Percentiles rank a stretch among this genome's conserved stretches.
These are phyloP conservation scores for Calonectris borealis DNA, from an alignment of 2,113 vertebrate species.

Conservation along the genomic window DNA sequence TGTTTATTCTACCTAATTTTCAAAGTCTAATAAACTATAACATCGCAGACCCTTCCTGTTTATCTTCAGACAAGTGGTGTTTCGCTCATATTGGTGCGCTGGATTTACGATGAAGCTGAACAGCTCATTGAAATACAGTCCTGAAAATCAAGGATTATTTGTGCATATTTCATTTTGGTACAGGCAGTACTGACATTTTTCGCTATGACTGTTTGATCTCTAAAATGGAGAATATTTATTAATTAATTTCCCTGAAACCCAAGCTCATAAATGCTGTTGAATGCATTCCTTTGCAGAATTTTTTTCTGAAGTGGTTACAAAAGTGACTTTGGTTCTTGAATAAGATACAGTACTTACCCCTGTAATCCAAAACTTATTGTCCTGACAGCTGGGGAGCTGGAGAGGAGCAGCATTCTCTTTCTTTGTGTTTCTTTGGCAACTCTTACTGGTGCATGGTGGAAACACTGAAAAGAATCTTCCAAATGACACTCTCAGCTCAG, in stretches of 20 bases:
- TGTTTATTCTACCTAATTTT: background rate
- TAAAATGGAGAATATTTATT: background rate
- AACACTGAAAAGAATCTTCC: background rate
- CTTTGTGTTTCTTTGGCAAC: conserved; percentile 23
- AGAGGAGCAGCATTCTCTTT: background rate
- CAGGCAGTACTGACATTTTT: background rate
- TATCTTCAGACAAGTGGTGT: background rate
- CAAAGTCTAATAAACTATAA: background rate
- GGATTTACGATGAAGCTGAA: background rate
- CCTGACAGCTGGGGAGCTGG: conserved; percentile 5
- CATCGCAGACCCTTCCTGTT: background rate
- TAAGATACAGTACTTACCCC: background rate
- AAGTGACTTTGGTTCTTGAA: background rate
- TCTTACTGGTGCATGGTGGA: background rate
- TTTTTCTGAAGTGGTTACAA: background rate
- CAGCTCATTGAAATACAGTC: background rate
- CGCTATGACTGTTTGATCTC: background rate
- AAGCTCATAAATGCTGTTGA: background rate
- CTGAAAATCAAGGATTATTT: background rate
- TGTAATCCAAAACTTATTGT: conserved; percentile 18
- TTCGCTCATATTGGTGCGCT: background rate
- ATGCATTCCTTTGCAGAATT: background rate
- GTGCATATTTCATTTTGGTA: background rate
- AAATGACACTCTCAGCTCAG: background rate
- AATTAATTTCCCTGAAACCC: background rate